These are phyloP conservation scores for Eupleurogrammus muticus DNA, from an alignment of 2,797 vertebrate species.

Conservation along the genomic window DNA sequence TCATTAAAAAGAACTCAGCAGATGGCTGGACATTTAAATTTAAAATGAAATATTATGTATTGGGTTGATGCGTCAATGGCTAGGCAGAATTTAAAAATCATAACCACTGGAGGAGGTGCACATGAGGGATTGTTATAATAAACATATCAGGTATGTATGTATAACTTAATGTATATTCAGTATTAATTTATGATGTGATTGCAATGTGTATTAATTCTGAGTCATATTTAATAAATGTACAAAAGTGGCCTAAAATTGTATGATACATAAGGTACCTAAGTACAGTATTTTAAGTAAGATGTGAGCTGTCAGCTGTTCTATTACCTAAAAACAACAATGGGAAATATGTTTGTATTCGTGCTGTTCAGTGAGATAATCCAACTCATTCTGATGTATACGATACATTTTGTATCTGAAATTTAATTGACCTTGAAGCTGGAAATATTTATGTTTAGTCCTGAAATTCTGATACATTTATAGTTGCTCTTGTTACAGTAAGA, in stretches of 20 bases:
- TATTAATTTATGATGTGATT: too few relatives aligned
- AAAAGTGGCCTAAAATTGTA: too few relatives aligned
- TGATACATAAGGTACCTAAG: too few relatives aligned
- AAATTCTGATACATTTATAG: slow-evolving; percentile 32
- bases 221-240: not conserved
- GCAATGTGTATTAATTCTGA: not conserved
- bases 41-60: not conserved
- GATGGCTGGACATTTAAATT: too few relatives aligned
- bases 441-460: slow-evolving; percentile 37
- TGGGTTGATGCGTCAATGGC: not conserved
- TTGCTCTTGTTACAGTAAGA: slow-evolving; percentile 38
- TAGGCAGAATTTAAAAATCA: too few relatives aligned
- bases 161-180: too few relatives aligned
- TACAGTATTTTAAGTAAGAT: too few relatives aligned
- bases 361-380: slow-evolving; percentile 34
- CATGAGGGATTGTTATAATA: too few relatives aligned
- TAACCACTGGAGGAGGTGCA: too few relatives aligned
- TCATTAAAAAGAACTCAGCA: too few relatives aligned
- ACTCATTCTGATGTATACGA: too few relatives aligned
- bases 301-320: not conserved
- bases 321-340: slow-evolving; percentile 9
- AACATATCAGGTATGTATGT: not conserved
- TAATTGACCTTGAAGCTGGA: slow-evolving; percentile 56
- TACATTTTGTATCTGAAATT: slow-evolving; percentile 43
- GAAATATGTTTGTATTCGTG: not conserved